phyloP scores from a whole-genome alignment of 2,888 invertebrate species.

The Cremastinae sp. region DNA sequence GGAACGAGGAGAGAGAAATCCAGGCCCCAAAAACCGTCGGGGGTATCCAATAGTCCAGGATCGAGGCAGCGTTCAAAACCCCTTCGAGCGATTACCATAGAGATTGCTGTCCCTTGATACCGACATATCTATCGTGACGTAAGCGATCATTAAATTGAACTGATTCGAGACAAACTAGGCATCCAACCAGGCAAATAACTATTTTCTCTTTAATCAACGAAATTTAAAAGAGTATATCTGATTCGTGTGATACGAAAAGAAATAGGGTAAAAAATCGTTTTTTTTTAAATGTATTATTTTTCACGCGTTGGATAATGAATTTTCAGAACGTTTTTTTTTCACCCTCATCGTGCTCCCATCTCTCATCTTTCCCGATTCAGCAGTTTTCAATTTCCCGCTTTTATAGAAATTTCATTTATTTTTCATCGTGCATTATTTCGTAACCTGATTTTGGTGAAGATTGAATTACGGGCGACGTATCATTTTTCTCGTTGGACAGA shows the following conservation, averaged over 20 bases:
- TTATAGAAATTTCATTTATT: constrained; percentile 16
- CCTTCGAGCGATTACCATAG: constrained; percentile 57
- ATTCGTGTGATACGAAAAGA: too few relatives aligned
- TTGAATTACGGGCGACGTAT: constrained; percentile 23
- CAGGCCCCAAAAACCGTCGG: constrained; percentile 71
- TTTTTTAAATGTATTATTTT: too few relatives aligned
- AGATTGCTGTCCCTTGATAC: constrained; percentile 55
- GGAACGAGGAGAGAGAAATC: constrained; percentile 65
- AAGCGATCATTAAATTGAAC: constrained; percentile 50
- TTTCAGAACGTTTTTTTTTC: too few relatives aligned
- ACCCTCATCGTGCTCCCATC: too few relatives aligned
- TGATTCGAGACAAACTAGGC: constrained; percentile 47
- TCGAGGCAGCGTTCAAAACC: constrained; percentile 45
- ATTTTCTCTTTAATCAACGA: constrained; percentile 33
- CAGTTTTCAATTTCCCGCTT: constrained; percentile 1
- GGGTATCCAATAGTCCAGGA: constrained; percentile 44
- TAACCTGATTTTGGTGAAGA: constrained; percentile 9
- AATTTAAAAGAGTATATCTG: too few relatives aligned
- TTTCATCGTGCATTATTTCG: background rate
- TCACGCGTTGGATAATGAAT: too few relatives aligned
- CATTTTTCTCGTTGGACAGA: constrained; percentile 17
- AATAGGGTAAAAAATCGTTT: background rate
- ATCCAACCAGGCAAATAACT: constrained; percentile 20
- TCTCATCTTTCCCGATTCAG: background rate
- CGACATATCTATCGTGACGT: constrained; percentile 40